Evolutionary conservation across 2,113 vertebrate genomes (phyloP).

Genomic region (Ursus arctos): DNA sequence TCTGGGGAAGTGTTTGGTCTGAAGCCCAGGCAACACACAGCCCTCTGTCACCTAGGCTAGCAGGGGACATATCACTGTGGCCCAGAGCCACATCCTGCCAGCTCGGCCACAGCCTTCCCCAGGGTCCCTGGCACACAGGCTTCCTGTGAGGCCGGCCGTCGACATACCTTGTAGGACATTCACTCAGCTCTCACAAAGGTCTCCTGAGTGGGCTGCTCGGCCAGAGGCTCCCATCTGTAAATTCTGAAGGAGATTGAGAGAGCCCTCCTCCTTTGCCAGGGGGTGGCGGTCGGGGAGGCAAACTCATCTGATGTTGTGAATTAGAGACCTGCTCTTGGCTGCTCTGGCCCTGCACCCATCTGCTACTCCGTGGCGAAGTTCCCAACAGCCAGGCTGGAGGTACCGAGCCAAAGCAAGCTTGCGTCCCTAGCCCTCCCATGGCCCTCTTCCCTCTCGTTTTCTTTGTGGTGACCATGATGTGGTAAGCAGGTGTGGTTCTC

Average conservation of each 20-base stretch:
- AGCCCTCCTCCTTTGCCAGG: rapidly evolving
- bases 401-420: not conserved
- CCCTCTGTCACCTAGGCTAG: not conserved
- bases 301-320: not conserved
- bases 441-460: rapidly evolving
- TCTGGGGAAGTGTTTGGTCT: not conserved
- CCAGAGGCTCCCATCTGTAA: not conserved
- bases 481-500: rapidly evolving
- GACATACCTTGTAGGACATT: not conserved
- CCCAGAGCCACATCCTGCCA: not conserved
- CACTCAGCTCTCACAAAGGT: not conserved
- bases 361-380: conserved; percentile 4
- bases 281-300: rapidly evolving
- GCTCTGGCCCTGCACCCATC: conserved; percentile 4
- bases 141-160: not conserved
- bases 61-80: not conserved
- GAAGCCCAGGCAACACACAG: not conserved
- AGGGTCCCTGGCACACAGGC: not conserved
- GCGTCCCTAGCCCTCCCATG: not conserved
- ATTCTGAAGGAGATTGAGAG: rapidly evolving
- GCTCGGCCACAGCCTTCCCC: not conserved
- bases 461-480: rapidly evolving
- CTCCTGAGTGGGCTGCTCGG: not conserved
- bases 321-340: not conserved
- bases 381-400: not conserved